Evolutionary conservation across 2,888 invertebrate genomes (phyloP), one percentile per base, ranked within the genome.

Genomic region (Hedychridium roseum): DNA sequence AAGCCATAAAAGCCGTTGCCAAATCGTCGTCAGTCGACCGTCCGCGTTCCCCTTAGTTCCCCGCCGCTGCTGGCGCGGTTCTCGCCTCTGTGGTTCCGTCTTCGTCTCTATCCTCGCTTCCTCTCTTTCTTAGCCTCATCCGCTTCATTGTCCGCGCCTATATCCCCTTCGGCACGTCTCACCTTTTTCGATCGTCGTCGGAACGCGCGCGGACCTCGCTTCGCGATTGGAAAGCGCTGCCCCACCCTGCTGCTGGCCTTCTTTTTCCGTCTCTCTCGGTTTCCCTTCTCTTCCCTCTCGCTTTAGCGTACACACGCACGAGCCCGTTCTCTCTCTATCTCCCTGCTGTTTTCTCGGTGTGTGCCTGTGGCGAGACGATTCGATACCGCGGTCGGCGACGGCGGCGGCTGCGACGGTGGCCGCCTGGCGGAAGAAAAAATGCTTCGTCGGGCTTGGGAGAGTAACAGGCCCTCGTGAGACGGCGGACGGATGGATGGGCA

Each of bases 391-490:
- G 57, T 23, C 56, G 55, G 50, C 52, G 48, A 39, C 60, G 57
- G 41, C 51, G 31, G 46, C 43, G 27, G 36, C 43, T 18, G 28
- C 34, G 34, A 39, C 49, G 49, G 49, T 43, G 64, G 62, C 62
- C 59, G 58, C 44, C 54, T 57, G 56, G 60, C 45, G 40, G 46
- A 60, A 58, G 54, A 59, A 67, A 65, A 66, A 69, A 62, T 59
- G 58, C 55, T 40, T 43, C 30, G 34, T 36, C 43, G 49, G 57
- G 21, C 30, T 43, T 43, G 54, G 51, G 58, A 57, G 69, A 70
- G 71, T 67, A 73, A 73, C 68, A 67, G 70, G 72, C 71, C 71
- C 68, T 67, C 71, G 71, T 71, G 72, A 68, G 68, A 71, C 45
- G 44, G 50, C 55, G 49, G 36, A 45, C 39, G 31, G 41, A 12